These are phyloP conservation scores for Acanthosepion lycidas DNA, from an alignment of 2,888 invertebrate species.

Conservation along the genomic window DNA sequence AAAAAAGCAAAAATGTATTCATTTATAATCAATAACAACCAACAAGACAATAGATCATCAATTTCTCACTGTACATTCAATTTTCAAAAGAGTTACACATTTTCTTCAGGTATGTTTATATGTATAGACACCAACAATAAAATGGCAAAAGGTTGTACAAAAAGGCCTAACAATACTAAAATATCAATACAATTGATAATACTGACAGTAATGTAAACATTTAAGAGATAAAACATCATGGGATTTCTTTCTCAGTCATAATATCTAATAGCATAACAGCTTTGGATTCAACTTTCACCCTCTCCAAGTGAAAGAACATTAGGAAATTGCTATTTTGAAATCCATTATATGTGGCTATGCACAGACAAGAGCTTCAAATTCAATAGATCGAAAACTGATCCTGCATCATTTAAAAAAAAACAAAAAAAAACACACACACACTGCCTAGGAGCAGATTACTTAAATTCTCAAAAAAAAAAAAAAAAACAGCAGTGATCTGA, in stretches of 20 bases:
- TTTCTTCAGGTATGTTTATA: not conserved
- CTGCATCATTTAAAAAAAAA: not conserved
- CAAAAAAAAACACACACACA: not conserved
- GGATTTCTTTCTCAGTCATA: not conserved
- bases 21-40: not conserved
- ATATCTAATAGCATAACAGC: not conserved
- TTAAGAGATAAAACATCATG: not conserved
- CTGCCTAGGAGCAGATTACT: not conserved
- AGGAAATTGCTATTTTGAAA: slow-evolving; percentile 33
- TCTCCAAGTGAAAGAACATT: not conserved
- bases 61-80: not conserved
- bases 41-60: not conserved
- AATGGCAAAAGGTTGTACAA: slow-evolving; percentile 8
- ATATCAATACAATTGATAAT: not conserved
- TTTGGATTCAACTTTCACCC: slow-evolving; percentile 4
- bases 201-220: not conserved
- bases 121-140: not conserved
- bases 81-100: not conserved
- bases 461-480: not conserved
- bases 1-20: not conserved
- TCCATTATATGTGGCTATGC: not conserved
- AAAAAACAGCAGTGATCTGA: not conserved
- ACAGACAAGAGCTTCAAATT: not conserved
- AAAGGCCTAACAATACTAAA: not conserved
- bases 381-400: not conserved